Percentiles rank a stretch among this genome's conserved stretches.
Evolutionary conservation across 2,797 vertebrate genomes (phyloP).

Genomic region (Enteromius thamalakanensis): DNA sequence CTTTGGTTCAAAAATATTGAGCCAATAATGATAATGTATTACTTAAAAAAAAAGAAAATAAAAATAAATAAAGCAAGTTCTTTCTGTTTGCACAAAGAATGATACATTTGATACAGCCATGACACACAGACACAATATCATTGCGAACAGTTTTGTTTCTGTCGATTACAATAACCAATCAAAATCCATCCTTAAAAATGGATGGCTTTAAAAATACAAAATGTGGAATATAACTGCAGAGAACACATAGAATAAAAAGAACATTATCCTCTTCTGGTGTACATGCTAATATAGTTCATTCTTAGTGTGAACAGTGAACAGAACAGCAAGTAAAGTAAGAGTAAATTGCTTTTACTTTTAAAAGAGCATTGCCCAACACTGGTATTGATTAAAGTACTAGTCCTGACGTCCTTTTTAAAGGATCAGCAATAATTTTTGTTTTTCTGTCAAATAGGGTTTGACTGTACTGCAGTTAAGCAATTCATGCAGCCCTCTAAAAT

Average conservation of each 20-base stretch:
- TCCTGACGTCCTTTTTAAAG: background rate
- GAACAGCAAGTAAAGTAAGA: background rate
- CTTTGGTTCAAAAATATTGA: background rate
- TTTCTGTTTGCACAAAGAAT: background rate
- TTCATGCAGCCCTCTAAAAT: conserved; percentile 19
- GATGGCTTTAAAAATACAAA: background rate
- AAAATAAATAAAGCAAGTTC: background rate
- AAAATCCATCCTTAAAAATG: background rate
- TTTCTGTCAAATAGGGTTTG: background rate
- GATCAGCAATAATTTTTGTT: background rate
- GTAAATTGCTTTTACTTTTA: background rate
- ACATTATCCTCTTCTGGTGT: background rate
- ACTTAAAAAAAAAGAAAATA: background rate
- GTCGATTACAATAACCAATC: background rate
- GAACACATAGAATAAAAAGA: background rate
- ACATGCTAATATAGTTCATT: background rate
- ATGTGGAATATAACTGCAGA: background rate
- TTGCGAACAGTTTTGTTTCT: background rate
- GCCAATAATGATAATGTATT: background rate
- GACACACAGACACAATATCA: background rate
- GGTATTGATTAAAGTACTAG: background rate
- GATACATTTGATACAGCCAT: background rate
- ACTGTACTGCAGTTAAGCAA: conserved; percentile 15
- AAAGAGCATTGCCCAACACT: background rate
- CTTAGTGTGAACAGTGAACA: background rate